Base-by-base conservation (phyloP, 1,140 invertebrate genomes). In the Solen grandis region DNA sequence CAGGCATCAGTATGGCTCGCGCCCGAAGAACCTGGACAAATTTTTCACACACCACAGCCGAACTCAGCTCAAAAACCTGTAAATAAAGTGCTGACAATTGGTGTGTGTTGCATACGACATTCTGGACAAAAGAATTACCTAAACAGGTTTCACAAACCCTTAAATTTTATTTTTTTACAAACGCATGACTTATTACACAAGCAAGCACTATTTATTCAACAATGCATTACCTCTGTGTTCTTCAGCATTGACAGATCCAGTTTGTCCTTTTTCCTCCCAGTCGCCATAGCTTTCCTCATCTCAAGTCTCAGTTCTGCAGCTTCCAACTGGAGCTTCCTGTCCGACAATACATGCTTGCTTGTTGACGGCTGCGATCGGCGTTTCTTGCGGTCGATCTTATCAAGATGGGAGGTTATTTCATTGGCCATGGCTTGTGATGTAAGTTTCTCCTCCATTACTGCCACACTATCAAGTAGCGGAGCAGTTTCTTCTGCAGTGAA, bases 11-110 rank as follows among this genome's bases (percentile, higher is more conserved):
- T 2, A 68, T 35, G 29, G 22, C 63, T 3, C 41, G 22, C 19
- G 25, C 31, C 33, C 31, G 46, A 31, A 77, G 36, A 2, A 52
- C 60, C 5, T 68, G 19, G 0, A 77, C 31, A 41, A 77, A 57
- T 25, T 77, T 77, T 35, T 77, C 74, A 2, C 36, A 55, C 14
- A 77, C 57, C 4, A 77, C 25, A 5, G 36, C 63, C 31, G 74
- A 65, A n/a, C 46, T 63, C n/a, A 77, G 62, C 29, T 77, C 74
- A 68, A 68, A 77, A 27, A 77, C 54, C 74, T 77, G 60, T 33
- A 77, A 75, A 57, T 8, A n/a, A n/a, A n/a, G n/a, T n/a, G n/a
- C n/a, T n/a, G n/a, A n/a, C n/a, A n/a, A n/a, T n/a, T n/a, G n/a
- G n/a, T n/a, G n/a, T n/a, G n/a, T n/a, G n/a, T n/a, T n/a, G n/a